phyloP scores from a whole-genome alignment of 2,888 invertebrate species.

The Plemyria rubiginata region DNA sequence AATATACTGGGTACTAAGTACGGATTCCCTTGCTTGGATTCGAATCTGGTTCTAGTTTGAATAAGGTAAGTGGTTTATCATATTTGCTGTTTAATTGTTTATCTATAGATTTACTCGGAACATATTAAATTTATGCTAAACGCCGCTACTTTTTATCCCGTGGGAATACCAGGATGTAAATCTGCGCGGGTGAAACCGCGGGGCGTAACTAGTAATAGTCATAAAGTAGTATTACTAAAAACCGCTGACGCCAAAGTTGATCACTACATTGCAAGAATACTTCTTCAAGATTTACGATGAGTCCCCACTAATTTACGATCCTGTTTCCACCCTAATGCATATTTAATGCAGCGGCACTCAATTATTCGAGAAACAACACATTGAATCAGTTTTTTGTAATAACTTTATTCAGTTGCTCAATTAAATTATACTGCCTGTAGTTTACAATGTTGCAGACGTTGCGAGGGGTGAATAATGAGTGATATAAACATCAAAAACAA shows the following conservation, averaged over 20 bases:
- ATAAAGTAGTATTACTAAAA: not conserved
- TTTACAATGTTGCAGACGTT: slow-evolving; percentile 17
- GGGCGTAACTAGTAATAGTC: too few relatives aligned
- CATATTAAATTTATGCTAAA: too few relatives aligned
- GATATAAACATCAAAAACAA: not conserved
- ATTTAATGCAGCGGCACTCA: slow-evolving; percentile 23
- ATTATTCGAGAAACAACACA: slow-evolving; percentile 18
- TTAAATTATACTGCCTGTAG: slow-evolving; percentile 17
- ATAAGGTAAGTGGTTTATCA: not conserved
- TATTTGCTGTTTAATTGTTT: not conserved
- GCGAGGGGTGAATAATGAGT: slow-evolving; percentile 27
- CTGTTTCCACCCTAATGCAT: slow-evolving; percentile 20
- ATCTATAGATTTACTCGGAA: too few relatives aligned
- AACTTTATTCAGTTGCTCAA: slow-evolving; percentile 23
- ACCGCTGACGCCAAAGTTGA: slow-evolving; percentile 10
- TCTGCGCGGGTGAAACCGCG: too few relatives aligned
- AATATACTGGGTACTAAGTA: too few relatives aligned
- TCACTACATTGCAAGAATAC: slow-evolving; percentile 16
- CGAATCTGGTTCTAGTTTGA: not conserved
- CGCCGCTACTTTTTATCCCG: too few relatives aligned
- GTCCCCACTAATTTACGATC: slow-evolving; percentile 17
- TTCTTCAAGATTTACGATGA: slow-evolving; percentile 16
- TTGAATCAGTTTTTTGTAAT: slow-evolving; percentile 19
- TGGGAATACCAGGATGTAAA: too few relatives aligned
- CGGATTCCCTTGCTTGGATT: not conserved